phyloP scores from a whole-genome alignment of 1,140 invertebrate genomes.

The Drosophila repletoides region DNA sequence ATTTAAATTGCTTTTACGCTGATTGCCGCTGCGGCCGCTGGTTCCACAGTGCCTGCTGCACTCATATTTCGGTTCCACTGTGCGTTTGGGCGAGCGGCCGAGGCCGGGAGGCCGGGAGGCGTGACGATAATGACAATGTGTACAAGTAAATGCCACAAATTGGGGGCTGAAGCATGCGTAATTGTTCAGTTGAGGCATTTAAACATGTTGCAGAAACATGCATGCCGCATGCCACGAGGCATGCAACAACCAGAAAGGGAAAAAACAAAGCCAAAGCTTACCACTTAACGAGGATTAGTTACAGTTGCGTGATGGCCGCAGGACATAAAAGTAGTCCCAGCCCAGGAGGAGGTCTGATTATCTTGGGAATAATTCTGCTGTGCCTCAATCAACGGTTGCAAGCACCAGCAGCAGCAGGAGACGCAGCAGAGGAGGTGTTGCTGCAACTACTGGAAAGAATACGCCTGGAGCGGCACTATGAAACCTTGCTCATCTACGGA shows the following conservation, averaged over 20 bases:
- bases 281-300: not conserved
- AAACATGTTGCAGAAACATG: constrained; percentile 36
- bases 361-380: too few species aligned
- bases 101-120: too few species aligned
- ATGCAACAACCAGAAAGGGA: not conserved
- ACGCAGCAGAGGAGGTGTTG: constrained; percentile 11
- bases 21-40: too few species aligned
- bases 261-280: not conserved
- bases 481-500: constrained; percentile 43
- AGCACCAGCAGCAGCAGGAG: not conserved
- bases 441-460: constrained; percentile 23
- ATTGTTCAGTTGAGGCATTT: constrained; percentile 35
- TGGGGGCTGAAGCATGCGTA: constrained; percentile 17
- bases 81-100: too few species aligned
- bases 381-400: too few species aligned
- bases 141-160: not conserved
- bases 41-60: too few species aligned
- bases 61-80: too few species aligned
- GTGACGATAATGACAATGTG: too few species aligned
- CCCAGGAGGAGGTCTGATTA: too few species aligned
- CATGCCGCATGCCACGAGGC: constrained; percentile 28
- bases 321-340: not conserved
- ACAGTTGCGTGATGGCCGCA: constrained; percentile 46
- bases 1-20: too few species aligned
- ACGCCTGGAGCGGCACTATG: constrained; percentile 31